These are phyloP conservation scores for Nematostella vectensis DNA, from an alignment of 92 coral and sea anemone genomes.

Conservation along the genomic window DNA sequence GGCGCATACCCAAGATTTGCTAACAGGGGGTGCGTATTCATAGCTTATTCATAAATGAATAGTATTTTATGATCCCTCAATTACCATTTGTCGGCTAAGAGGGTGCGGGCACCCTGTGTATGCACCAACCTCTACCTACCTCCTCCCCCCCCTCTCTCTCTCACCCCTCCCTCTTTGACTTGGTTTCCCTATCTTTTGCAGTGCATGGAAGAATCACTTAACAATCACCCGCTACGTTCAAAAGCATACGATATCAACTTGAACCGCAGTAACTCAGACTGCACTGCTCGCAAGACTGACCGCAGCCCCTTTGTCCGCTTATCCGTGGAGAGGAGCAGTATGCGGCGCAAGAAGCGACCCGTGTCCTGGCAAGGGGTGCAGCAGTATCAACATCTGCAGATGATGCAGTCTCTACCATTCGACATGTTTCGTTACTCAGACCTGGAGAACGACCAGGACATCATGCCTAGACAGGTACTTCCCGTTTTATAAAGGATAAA, in stretches of 20 bases:
- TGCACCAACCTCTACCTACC: too few relatives aligned
- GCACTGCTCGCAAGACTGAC: conserved; percentile 90
- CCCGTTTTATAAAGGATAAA: too few relatives aligned
- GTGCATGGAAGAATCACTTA: conserved; percentile 68
- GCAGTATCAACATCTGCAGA: conserved; percentile 59
- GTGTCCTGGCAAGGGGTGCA: conserved; percentile 99
- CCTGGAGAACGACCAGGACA: conserved; percentile 46
- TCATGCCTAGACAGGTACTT: conserved; percentile 77
- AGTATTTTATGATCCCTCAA: too few relatives aligned
- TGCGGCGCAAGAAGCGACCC: conserved; percentile 89
- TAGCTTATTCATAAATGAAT: too few relatives aligned
- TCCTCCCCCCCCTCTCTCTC: too few relatives aligned
- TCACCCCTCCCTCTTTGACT: too few relatives aligned
- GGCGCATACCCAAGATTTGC: too few relatives aligned
- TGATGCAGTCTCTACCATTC: conserved; percentile 7
- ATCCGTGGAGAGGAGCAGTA: conserved; percentile 83
- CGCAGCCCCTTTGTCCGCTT: conserved; percentile 76
- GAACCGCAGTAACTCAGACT: conserved; percentile 97
- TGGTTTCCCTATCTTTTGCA: too few relatives aligned
- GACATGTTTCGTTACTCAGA: conserved; percentile 43
- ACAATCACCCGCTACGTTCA: conserved; percentile 45
- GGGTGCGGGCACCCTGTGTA: too few relatives aligned
- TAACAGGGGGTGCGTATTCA: too few relatives aligned
- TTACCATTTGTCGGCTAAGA: too few relatives aligned
- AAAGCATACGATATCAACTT: conserved; percentile 74